Conservation (phyloP, 2,113 vertebrate species). For the Xenus cinereus region DNA sequence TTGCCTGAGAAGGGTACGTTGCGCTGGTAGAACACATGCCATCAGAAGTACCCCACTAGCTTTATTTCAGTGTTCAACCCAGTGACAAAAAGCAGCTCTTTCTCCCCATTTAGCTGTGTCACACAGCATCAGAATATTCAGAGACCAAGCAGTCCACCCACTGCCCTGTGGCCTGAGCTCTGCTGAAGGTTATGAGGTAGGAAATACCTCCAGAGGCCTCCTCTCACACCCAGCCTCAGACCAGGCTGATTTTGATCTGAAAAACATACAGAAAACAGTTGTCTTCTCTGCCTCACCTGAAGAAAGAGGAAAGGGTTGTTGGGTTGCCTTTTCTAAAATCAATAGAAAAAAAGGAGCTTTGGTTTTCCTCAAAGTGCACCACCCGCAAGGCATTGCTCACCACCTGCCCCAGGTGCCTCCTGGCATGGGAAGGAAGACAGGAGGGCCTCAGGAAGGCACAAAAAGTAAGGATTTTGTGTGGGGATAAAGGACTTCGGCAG, state of each 20-base stretch:
- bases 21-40: neutral
- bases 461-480: neutral
- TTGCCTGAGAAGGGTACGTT: neutral
- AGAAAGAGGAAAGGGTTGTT: neutral
- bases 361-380: neutral
- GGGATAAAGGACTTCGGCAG: neutral
- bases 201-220: neutral
- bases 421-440: neutral
- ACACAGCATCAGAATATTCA: neutral
- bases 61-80: neutral
- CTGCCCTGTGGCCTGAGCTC: neutral
- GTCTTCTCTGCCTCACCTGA: neutral
- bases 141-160: neutral
- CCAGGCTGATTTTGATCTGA: neutral
- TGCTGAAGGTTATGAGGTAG: neutral
- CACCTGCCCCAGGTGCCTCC: neutral
- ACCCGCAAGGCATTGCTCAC: accelerated
- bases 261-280: neutral
- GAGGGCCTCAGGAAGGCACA: neutral
- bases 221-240: neutral
- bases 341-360: neutral
- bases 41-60: neutral
- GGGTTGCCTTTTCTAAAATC: neutral
- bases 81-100: neutral
- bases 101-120: neutral